Evolutionary conservation across 2,888 invertebrate genomes (phyloP), one percentile per base, ranked within the genome.

Genomic region (Pheosia gnoma): DNA sequence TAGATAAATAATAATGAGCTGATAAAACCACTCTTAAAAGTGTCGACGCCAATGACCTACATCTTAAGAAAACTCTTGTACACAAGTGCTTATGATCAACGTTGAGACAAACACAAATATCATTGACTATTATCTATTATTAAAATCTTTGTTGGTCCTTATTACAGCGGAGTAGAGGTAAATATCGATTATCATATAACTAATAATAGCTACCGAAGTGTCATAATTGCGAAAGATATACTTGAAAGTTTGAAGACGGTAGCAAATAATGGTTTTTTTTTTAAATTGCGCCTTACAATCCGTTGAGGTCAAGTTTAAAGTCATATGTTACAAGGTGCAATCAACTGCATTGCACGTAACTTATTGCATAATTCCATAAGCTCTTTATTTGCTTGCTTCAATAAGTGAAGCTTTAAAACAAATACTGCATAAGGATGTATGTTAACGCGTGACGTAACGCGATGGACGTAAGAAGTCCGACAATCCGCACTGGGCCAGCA

Each of bases 91-190:
- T 54, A 38, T 51, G 51, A 54, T 54, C n/a, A 38, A 60, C 52
- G 67, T 52, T 67, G 61, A 77, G 73, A 75, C 67, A 74, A 74
- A 73, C 62, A 67, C 68, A 78, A 73, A 77, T 70, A 75, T 65
- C 59, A 61, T 65, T 62, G 57, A 59, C 56, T 56, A 56, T 41
- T 56, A 56, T 41, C 41, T 56, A 10, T 41, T 13, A 56, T 11
- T 7, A 56, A 13, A 53, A 37, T 53, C 53, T 11, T 25, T 3
- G 8, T 7, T n/a, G 7, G 25, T 3, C 51, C 9, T 25, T 51
- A 51, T 51, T 51, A 25, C 51, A 51, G 25, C 25, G 51, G 8
- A 51, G 51, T 51, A 25, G 25, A 25, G 51, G 13, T 25, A 5
- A 7, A 25, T 51, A 51, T 51, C 25, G 9, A 25, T 51, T 5